A percentile compares a stretch with the other conserved stretches of the same genome.
Conservation (phyloP, 2,113 vertebrate genomes). For the Tragelaphus strepsiceros region DNA sequence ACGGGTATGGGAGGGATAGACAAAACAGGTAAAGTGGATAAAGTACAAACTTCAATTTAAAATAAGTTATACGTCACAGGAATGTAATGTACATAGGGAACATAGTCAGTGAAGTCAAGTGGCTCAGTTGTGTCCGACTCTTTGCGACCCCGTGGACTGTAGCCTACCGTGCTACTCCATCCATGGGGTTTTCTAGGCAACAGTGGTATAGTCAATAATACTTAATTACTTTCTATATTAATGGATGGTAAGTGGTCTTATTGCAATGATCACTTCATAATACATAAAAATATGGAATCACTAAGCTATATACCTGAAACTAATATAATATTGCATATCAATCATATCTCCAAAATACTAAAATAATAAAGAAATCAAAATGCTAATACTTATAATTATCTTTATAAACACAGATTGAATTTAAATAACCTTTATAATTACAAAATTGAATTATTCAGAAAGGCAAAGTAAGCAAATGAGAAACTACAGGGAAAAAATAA, state of each 20-base stretch:
- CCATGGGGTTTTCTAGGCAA: not conserved
- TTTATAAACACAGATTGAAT: slow-evolving; percentile 2
- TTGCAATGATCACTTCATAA: not conserved
- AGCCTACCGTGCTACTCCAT: not conserved
- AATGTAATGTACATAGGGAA: not conserved
- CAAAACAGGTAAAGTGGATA: not conserved
- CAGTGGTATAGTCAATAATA: not conserved
- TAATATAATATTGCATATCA: not conserved
- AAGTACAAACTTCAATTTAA: not conserved
- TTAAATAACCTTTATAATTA: slow-evolving; percentile 9
- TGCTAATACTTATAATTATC: not conserved
- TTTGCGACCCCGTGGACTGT: not conserved
- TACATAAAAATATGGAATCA: not conserved
- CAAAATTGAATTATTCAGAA: not conserved
- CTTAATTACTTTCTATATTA: not conserved
- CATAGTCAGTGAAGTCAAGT: not conserved
- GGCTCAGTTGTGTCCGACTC: not conserved
- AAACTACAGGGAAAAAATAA: not conserved
- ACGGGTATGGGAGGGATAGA: not conserved
- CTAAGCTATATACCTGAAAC: not conserved
- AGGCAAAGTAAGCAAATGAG: not conserved
- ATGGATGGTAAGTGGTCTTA: not conserved
- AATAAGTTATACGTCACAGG: not conserved
- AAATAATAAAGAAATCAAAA: slow-evolving; percentile 30
- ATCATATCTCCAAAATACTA: not conserved